Conservation (phyloP, 2,888 invertebrate genomes). For the Sceliomorpha sp. region DNA sequence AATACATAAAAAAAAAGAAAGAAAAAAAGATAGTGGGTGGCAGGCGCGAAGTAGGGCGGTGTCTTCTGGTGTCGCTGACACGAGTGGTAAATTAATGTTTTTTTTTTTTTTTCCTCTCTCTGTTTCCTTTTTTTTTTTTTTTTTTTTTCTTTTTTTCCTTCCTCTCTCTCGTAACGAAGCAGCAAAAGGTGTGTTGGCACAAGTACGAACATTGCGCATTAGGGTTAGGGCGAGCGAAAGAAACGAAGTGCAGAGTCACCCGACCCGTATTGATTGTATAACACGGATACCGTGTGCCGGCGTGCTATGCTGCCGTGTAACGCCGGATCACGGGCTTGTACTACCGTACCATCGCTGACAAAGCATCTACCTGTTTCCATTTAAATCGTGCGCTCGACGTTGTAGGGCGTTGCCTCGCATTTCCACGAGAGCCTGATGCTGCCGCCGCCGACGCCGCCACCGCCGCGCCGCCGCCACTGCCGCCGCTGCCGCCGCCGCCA, state of each 20-base stretch:
- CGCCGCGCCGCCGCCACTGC: too few relatives aligned
- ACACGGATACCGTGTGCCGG: conserved; percentile 52
- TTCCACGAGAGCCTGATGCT: conserved; percentile 35
- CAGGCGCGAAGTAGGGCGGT: too few relatives aligned
- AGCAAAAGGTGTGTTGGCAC: conserved; percentile 42
- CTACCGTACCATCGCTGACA: conserved; percentile 62
- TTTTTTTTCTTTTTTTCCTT: too few relatives aligned
- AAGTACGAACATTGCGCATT: conserved; percentile 50
- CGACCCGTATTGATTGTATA: conserved; percentile 54
- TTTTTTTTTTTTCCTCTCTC: too few relatives aligned
- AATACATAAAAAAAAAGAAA: too few relatives aligned
- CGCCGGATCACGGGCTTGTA: conserved; percentile 57
- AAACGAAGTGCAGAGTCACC: conserved; percentile 56
- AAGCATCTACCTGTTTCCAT: conserved; percentile 68
- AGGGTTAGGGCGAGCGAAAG: conserved; percentile 46
- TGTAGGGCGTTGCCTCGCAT: conserved; percentile 54
- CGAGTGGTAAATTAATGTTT: too few relatives aligned
- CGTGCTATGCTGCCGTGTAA: conserved; percentile 52
- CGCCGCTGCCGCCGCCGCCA: too few relatives aligned
- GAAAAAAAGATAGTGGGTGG: too few relatives aligned
- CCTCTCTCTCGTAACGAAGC: too few relatives aligned
- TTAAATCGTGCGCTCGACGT: conserved; percentile 63
- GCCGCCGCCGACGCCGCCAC: conserved; percentile 17
- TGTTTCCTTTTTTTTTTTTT: too few relatives aligned
- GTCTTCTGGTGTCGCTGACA: too few relatives aligned